These are phyloP conservation scores for Trachurus trachurus DNA, from an alignment of 2,797 vertebrate genomes.

Conservation along the genomic window DNA sequence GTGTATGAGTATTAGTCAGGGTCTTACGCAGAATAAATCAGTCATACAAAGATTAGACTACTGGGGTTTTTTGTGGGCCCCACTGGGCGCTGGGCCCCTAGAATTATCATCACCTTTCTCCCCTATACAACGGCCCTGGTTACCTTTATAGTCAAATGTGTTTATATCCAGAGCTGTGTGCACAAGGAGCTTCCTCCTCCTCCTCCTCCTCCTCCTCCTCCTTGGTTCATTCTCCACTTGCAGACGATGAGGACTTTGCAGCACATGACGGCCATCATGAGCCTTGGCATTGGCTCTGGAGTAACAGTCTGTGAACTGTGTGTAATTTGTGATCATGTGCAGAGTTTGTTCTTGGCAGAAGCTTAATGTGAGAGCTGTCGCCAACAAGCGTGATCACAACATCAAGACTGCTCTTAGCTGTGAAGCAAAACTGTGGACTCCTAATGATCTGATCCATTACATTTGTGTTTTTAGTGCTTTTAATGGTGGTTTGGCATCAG, in stretches of 20 bases:
- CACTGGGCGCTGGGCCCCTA: too few species aligned
- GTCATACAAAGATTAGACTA: too few species aligned
- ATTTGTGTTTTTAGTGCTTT: not conserved
- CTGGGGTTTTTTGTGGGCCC: too few species aligned
- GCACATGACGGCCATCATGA: conserved; percentile 23
- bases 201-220: not conserved
- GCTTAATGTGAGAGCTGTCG: not conserved
- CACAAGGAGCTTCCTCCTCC: not conserved
- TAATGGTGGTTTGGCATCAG: not conserved
- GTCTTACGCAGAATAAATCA: too few species aligned
- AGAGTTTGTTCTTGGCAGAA: conserved; percentile 34
- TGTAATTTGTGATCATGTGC: conserved; percentile 24
- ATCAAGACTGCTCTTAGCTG: not conserved
- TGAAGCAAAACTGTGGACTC: not conserved
- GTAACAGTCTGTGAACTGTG: conserved; percentile 31
- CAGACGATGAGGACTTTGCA: not conserved
- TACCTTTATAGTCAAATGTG: not conserved
- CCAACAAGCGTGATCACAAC: conserved; percentile 4
- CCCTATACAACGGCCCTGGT: too few species aligned
- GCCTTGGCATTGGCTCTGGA: conserved; percentile 15
- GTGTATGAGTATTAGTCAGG: too few species aligned
- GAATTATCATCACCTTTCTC: too few species aligned
- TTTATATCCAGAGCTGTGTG: not conserved
- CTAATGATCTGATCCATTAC: not conserved
- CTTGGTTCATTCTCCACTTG: not conserved